Base-by-base conservation (phyloP, 2,888 invertebrate genomes). In the Campaea margaritaria region DNA sequence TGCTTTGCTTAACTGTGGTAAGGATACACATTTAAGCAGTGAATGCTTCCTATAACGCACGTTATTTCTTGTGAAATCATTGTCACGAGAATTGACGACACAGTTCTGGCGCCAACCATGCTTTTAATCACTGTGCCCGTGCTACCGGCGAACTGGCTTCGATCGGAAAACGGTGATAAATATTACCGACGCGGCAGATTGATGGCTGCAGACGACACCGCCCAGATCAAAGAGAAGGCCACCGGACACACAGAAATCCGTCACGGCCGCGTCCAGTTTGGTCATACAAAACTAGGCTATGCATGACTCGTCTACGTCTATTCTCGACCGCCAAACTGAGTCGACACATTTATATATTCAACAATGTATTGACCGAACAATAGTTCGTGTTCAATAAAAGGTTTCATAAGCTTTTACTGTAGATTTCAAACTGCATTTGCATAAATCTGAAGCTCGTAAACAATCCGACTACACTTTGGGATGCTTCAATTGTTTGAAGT, bases 261-360 rank as follows among this genome's bases (percentile, higher is more conserved):
- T 76, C 79, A 74, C 76, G 83, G 78, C 77, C 84, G 64, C 57
- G 49, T 70, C 74, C 72, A 74, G 75, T 78, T 83, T 84, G 82
- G 82, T 73, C 80, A 83, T 75, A 72, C 68, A 72, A 78, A 71
- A 74, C 79, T 85, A 74, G 89, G 89, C 79, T 89, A 83, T 79
- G 79, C 89, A 83, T 80, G 79, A 79, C 82, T 81, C 76, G 76
- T 82, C 79, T 76, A 78, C 72, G 72, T 86, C 88, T 89, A 87
- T 89, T 90, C 83, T 79, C 68, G 81, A 71, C 70, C 71, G 68
- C 77, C 79, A 80, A 83, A 84, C 78, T 81, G 77, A 74, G 76
- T 82, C 79, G 87, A 87, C 85, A 86, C 78, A 66, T 65, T 67
- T 68, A 79, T 82, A 78, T 78, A 80, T 75, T 77, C 70, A 80